Conservation (phyloP, 2,113 vertebrate genomes). For the Neolamprologus longior region DNA sequence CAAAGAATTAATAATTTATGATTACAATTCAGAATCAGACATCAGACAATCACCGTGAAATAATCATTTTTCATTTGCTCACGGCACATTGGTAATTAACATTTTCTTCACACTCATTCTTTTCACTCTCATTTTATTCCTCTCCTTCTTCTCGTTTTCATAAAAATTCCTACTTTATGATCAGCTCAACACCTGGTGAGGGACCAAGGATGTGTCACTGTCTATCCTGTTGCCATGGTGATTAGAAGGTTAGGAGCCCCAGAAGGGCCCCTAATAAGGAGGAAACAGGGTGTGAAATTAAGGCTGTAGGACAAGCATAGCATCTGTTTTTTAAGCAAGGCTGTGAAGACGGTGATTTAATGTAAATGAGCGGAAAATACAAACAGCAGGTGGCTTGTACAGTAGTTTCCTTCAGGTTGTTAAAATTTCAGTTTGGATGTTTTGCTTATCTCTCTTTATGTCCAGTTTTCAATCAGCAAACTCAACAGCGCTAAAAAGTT, state of each 20-base stretch:
- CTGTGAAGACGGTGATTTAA: slow-evolving; percentile 19
- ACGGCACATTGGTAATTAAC: slow-evolving; percentile 61
- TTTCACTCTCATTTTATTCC: neutral
- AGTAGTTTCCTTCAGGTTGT: slow-evolving; percentile 1
- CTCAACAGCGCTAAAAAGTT: neutral
- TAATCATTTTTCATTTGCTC: slow-evolving; percentile 65
- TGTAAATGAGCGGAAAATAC: slow-evolving; percentile 23
- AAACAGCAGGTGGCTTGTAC: slow-evolving; percentile 30
- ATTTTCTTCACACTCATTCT: slow-evolving; percentile 5
- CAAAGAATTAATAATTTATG: slow-evolving; percentile 58
- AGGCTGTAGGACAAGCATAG: slow-evolving; percentile 56
- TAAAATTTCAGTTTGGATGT: neutral
- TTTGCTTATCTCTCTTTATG: neutral
- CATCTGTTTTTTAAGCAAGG: slow-evolving; percentile 54
- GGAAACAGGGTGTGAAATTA: slow-evolving; percentile 62
- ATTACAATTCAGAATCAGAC: slow-evolving; percentile 60
- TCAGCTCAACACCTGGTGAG: slow-evolving; percentile 53
- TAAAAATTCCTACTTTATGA: neutral
- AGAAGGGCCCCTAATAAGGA: slow-evolving; percentile 48
- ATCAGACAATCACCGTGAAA: slow-evolving; percentile 64
- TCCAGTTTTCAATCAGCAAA: neutral
- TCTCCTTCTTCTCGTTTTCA: neutral
- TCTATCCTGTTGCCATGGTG: slow-evolving; percentile 56
- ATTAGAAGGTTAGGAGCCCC: slow-evolving; percentile 51
- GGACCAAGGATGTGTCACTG: slow-evolving; percentile 30